Percentiles rank a stretch among this genome's conserved stretches.
phyloP scores from a whole-genome alignment of 2,888 invertebrate genomes.

The Phyllotreta striolata region DNA sequence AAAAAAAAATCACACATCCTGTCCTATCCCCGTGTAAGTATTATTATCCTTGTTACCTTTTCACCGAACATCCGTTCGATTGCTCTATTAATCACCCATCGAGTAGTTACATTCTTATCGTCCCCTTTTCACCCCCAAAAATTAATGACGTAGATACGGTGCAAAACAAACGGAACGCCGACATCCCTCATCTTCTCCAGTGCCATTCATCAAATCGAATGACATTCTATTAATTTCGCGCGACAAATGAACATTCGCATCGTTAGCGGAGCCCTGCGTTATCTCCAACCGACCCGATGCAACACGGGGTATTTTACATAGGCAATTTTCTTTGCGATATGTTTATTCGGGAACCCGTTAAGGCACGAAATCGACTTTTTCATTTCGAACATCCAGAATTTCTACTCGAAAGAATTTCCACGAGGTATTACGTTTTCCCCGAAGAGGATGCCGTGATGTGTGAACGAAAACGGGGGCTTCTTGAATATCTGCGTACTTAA shows the following conservation, averaged over 20 bases:
- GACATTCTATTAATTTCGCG: conserved; percentile 25
- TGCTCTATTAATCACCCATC: conserved; percentile 18
- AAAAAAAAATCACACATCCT: not conserved
- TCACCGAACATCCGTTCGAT: conserved; percentile 1
- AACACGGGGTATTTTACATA: not conserved
- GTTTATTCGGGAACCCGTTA: not conserved
- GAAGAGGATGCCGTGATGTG: too few species aligned
- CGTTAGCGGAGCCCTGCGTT: conserved; percentile 8
- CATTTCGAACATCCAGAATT: too few species aligned
- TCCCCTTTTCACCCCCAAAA: conserved; percentile 11
- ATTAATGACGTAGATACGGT: conserved; percentile 21
- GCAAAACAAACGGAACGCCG: conserved; percentile 23
- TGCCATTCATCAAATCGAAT: conserved; percentile 20
- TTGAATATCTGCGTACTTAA: too few species aligned
- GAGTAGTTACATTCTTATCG: conserved; percentile 16
- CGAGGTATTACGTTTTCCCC: too few species aligned
- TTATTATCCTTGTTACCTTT: conserved; percentile 1
- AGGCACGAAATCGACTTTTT: too few species aligned
- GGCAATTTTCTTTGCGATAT: not conserved
- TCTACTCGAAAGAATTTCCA: too few species aligned
- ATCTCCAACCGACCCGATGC: not conserved
- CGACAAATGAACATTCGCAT: conserved; percentile 22
- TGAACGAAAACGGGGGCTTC: too few species aligned
- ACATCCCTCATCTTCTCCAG: conserved; percentile 19
- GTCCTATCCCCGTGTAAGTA: not conserved